phyloP scores from a whole-genome alignment of 2,888 invertebrate species.

The Trissoscelio sp. region DNA sequence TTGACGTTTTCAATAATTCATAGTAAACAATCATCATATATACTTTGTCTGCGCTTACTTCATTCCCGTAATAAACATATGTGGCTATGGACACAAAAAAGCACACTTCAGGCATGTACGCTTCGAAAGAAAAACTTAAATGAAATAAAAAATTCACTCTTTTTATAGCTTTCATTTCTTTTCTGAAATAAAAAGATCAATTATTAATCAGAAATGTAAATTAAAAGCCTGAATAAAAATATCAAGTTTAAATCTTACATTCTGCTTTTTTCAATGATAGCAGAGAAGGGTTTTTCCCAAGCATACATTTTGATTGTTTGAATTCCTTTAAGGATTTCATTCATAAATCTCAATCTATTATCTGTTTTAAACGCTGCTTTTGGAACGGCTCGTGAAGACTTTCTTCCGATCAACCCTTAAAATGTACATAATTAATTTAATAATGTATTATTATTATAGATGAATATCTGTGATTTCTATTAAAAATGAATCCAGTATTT shows the following conservation, averaged over 20 bases:
- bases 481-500: too few relatives aligned
- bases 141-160: slow-evolving; percentile 85
- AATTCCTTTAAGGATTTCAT: slow-evolving; percentile 93
- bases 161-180: slow-evolving; percentile 83
- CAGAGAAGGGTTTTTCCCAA: slow-evolving; percentile 92
- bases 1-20: too few relatives aligned
- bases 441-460: too few relatives aligned
- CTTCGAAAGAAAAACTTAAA: slow-evolving; percentile 86
- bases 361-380: slow-evolving; percentile 92
- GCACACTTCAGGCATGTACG: slow-evolving; percentile 88
- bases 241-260: too few relatives aligned
- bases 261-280: slow-evolving; percentile 83
- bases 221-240: too few relatives aligned
- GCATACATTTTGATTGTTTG: slow-evolving; percentile 95
- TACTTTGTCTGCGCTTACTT: too few relatives aligned
- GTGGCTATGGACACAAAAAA: slow-evolving; percentile 81
- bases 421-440: too few relatives aligned
- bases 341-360: slow-evolving; percentile 93
- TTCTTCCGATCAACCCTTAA: too few relatives aligned
- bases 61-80: too few relatives aligned
- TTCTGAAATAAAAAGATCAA: slow-evolving; percentile 74
- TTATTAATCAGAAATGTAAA: too few relatives aligned
- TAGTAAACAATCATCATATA: too few relatives aligned
- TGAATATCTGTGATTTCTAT: too few relatives aligned
- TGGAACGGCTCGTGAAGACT: background rate